Conservation (phyloP, 2,113 vertebrate genomes). For the Gymnobelideus leadbeateri region DNA sequence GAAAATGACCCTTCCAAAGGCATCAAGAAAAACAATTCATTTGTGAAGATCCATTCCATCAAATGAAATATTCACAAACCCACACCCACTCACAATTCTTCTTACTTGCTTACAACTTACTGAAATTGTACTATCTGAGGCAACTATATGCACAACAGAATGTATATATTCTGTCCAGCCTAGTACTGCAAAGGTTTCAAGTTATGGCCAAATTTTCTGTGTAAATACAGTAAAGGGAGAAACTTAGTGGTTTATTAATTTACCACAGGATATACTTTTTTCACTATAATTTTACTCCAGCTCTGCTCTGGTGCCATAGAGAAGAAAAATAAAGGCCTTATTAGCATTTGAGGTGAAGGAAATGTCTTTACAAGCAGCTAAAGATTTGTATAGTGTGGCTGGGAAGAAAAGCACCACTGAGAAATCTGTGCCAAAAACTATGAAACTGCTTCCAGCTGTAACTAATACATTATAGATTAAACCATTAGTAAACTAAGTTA, state of each 20-base stretch:
- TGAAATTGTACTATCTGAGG: neutral
- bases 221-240: neutral
- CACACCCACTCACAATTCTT: neutral
- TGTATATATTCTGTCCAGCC: neutral
- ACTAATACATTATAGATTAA: conserved; percentile 33
- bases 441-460: conserved; percentile 29
- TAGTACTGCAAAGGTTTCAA: conserved; percentile 34
- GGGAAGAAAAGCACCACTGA: conserved; percentile 33
- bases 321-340: conserved; percentile 2
- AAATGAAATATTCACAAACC: neutral
- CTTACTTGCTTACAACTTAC: neutral
- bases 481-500: neutral
- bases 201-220: neutral
- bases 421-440: conserved; percentile 35
- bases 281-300: neutral
- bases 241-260: neutral
- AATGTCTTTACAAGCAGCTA: conserved; percentile 37
- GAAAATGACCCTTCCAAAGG: neutral
- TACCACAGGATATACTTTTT: neutral
- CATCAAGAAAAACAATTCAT: neutral
- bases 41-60: neutral
- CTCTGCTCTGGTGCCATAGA: conserved; percentile 25
- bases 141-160: conserved; percentile 28
- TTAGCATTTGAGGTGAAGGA: conserved; percentile 18
- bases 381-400: conserved; percentile 17